Base-by-base conservation (phyloP, 2,888 invertebrate genomes). In the Saturnia pavonia region DNA sequence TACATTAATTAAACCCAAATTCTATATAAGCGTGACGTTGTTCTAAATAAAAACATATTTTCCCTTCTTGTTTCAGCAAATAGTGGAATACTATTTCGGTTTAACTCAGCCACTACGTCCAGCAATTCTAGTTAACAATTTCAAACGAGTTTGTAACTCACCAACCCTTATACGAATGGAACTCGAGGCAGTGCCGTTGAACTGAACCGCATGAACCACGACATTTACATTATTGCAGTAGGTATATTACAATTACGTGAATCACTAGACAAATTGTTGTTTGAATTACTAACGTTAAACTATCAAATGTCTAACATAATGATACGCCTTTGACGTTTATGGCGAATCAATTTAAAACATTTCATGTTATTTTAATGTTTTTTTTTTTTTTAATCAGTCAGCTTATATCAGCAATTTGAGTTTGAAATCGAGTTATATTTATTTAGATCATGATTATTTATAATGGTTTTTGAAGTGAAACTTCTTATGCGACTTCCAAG, bases 221-320 rank as follows among this genome's bases (percentile, higher is more conserved):
- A 12, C n/a, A 22, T 22, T 22, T 54, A 54, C 57, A 14, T 60
- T 27, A 27, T 60, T 60, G 57, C 57, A 60, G 57, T n/a, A n/a
- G n/a, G n/a, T 60, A 25, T 60, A 60, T 14, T 12, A 27, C 57
- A 60, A 60, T 60, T 60, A 60, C 57, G 57, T 60, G 57, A 60
- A 60, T 60, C 57, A 25, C 57, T 60, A 60, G 25, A 27, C 19
- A 68, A 45, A 48, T 68, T 42, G 16, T 45, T 45, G 51, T 68
- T 68, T 48, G 51, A 45, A 48, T 68, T 68, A 22, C 34, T 51
- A 68, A 68, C 27, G 45, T 68, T 27, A 45, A 9, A 6, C 45
- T 40, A 45, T 68, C 48, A 68, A 40, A 68, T 45, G 48, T 48
- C 45, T 48, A 27, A 45, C 51, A 8, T 68, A 48, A 51, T 68